Base-by-base conservation (phyloP, 2,113 vertebrate genomes). In the Pelobates fuscus region DNA sequence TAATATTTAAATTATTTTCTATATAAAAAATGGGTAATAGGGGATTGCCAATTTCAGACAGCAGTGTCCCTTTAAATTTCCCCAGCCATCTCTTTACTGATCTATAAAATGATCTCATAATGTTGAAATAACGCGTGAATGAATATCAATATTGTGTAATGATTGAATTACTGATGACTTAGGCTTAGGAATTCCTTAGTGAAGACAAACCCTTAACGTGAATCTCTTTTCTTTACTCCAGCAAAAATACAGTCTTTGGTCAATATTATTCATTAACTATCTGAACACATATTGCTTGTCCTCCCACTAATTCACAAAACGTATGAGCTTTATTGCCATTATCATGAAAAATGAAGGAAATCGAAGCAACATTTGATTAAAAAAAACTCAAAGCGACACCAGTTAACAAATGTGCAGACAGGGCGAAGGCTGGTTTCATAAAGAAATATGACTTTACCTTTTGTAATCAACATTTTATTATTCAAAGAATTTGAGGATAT, bases 401-500 rank as follows among this genome's bases (percentile, higher is more conserved):
- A 17, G 44, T 49, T 49, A 49, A 37, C 32, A 37, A 49, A 49
- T 49, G 44, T 49, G 44, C 44, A 49, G 44, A 49, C 44, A 49
- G 44, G 10, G 17, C 15, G 44, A 3, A 49, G 44, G 44, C 44
- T 49, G 17, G 44, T 49, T 49, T 49, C 3, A 49, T 49, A 15
- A 49, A 49, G 44, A 49, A 49, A 17, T 17, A 49, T 3, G 44
- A 49, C 44, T 18, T 49, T 49, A 17, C 44, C 44, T 49, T 49
- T 49, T 49, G 12, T 49, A 49, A 49, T 49, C 44, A 49, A 49
- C 44, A 49, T 12, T 49, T 49, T 49, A 49, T 17, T 15, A 49
- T 49, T 49, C 17, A 49, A 49, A 11, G 44, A 49, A 49, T 49
- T 49, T 49, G 11, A 17, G 44, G 44, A 17, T 49, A 17, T 49